phyloP scores from a whole-genome alignment of 2,797 vertebrate species.

The Dallia pectoralis region DNA sequence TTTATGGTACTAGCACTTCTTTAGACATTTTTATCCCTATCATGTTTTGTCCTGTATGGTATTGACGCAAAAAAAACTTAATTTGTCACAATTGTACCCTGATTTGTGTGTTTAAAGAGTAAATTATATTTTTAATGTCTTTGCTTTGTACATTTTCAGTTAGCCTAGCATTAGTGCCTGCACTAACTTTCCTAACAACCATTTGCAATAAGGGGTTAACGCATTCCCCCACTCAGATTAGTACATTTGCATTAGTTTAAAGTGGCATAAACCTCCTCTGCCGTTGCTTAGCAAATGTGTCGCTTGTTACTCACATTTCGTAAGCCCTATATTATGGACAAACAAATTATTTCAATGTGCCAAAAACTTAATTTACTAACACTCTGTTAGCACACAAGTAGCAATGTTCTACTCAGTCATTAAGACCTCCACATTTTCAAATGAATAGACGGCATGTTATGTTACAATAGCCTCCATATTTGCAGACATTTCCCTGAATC shows the following conservation, averaged over 20 bases:
- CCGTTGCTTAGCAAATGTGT: background rate
- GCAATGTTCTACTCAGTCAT: background rate
- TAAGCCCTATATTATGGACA: background rate
- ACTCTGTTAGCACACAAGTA: background rate
- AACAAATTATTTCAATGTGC: background rate
- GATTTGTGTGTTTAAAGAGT: too few relatives aligned
- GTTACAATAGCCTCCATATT: background rate
- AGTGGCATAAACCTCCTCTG: background rate
- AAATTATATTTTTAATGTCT: too few relatives aligned
- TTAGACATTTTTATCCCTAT: too few relatives aligned
- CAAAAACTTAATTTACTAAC: background rate
- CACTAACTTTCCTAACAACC: background rate
- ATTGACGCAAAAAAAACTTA: too few relatives aligned
- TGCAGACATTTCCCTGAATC: conserved; percentile 1
- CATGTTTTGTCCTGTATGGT: too few relatives aligned
- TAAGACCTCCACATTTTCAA: background rate
- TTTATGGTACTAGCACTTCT: too few relatives aligned
- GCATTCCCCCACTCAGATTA: background rate
- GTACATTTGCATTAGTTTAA: background rate
- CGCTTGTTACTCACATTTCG: background rate
- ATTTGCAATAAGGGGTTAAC: background rate
- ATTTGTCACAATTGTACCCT: background rate
- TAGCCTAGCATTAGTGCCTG: background rate
- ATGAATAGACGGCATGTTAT: background rate
- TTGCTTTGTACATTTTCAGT: too few relatives aligned